Percentiles rank a stretch among this genome's conserved stretches.
Conservation (phyloP, 2,113 vertebrate species). For the Oxygymnocypris stewartii region DNA sequence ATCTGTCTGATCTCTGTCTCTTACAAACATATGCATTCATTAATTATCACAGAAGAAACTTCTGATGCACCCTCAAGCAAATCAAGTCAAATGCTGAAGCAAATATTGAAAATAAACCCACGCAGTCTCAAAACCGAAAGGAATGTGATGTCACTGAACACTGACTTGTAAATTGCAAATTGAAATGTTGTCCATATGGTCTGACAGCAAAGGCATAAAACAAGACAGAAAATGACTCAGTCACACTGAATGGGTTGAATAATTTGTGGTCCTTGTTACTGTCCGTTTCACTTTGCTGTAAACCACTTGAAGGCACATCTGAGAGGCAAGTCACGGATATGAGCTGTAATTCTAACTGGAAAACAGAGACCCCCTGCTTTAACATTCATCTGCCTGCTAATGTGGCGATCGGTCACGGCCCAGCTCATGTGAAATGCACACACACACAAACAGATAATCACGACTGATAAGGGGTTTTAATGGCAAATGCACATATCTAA, state of each 20-base stretch:
- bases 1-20: not conserved
- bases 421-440: not conserved
- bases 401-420: not conserved
- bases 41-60: not conserved
- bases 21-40: not conserved
- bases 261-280: not conserved
- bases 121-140: not conserved
- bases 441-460: not conserved
- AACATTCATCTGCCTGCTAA: not conserved
- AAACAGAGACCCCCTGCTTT: not conserved
- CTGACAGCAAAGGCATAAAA: not conserved
- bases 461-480: not conserved
- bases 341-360: conserved; percentile 11
- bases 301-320: conserved; percentile 24
- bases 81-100: not conserved
- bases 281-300: not conserved
- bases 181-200: not conserved
- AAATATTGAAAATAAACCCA: not conserved
- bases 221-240: conserved; percentile 7
- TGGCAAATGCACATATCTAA: not conserved
- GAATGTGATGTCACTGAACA: not conserved
- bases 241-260: not conserved
- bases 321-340: conserved; percentile 1
- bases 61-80: not conserved
- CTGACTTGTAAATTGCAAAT: not conserved